Evolutionary conservation across 1,140 invertebrate species (phyloP).

Genomic region (Hyposmocoma kahamanoa): DNA sequence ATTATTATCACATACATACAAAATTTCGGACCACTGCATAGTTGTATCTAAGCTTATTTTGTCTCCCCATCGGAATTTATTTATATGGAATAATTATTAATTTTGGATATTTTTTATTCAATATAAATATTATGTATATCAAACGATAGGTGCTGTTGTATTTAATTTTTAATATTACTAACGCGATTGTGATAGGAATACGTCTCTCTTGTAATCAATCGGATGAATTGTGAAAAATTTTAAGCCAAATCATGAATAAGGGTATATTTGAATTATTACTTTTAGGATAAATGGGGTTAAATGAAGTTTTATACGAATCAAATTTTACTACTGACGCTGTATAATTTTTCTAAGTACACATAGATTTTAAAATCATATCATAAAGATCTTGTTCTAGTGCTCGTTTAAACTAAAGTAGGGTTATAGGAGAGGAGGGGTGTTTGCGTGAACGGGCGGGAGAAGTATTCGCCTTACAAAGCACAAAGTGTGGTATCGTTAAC

Average conservation of each 20-base stretch:
- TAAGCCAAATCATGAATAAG: constrained; percentile 67
- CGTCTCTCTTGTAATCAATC: constrained; percentile 56
- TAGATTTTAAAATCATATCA: constrained; percentile 66
- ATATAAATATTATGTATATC: constrained; percentile 57
- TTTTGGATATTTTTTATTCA: constrained; percentile 61
- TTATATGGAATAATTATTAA: constrained; percentile 38
- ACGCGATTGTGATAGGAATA: constrained; percentile 56
- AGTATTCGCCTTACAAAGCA: too few species aligned
- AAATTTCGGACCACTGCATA: constrained; percentile 58
- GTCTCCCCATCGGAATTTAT: constrained; percentile 41
- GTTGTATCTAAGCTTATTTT: constrained; percentile 58
- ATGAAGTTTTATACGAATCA: constrained; percentile 63
- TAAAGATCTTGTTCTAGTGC: constrained; percentile 43
- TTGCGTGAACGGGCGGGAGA: background rate
- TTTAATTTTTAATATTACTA: constrained; percentile 66
- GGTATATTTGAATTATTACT: constrained; percentile 62
- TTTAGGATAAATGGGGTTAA: constrained; percentile 59
- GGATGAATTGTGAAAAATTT: constrained; percentile 45
- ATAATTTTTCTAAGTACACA: constrained; percentile 64
- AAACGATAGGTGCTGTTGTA: constrained; percentile 67
- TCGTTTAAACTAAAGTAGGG: constrained; percentile 40
- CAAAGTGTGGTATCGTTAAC: too few species aligned
- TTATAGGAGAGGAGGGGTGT: background rate
- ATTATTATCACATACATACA: constrained; percentile 12
- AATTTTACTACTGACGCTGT: constrained; percentile 60